A percentile compares a stretch with the other conserved stretches of the same genome.
Conservation (phyloP, 2,797 vertebrate species). For the Danionella dracula region DNA sequence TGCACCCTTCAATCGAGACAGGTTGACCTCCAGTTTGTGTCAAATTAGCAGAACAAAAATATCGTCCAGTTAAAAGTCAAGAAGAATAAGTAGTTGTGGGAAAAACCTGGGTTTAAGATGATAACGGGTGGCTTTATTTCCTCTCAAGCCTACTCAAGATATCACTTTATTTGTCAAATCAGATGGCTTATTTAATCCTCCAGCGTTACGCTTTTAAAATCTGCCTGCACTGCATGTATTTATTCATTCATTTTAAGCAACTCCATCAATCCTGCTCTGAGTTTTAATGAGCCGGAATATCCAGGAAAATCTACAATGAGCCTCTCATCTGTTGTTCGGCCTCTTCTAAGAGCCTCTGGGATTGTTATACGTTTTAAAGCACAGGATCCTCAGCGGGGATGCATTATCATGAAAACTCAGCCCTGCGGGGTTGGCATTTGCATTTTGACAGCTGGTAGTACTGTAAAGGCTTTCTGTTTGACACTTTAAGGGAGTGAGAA, state of each 20-base stretch:
- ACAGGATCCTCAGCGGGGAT: background rate
- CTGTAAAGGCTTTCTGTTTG: constrained; percentile 6
- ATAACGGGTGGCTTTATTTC: background rate
- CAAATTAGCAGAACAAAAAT: background rate
- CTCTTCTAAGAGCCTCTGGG: background rate
- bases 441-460: constrained; percentile 14
- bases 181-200: background rate
- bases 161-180: background rate
- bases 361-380: background rate
- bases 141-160: background rate
- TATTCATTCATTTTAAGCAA: background rate
- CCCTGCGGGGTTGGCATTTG: constrained; percentile 3
- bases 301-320: constrained; percentile 13
- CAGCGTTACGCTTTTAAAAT: background rate
- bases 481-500: background rate
- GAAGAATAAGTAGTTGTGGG: background rate
- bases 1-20: background rate
- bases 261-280: background rate
- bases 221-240: background rate
- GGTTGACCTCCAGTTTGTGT: too few species aligned
- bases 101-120: background rate
- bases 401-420: background rate
- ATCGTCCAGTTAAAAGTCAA: background rate
- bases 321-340: background rate
- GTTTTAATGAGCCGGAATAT: constrained; percentile 3